Base-by-base conservation (phyloP, 2,113 vertebrate genomes). In the Ovis aries region DNA sequence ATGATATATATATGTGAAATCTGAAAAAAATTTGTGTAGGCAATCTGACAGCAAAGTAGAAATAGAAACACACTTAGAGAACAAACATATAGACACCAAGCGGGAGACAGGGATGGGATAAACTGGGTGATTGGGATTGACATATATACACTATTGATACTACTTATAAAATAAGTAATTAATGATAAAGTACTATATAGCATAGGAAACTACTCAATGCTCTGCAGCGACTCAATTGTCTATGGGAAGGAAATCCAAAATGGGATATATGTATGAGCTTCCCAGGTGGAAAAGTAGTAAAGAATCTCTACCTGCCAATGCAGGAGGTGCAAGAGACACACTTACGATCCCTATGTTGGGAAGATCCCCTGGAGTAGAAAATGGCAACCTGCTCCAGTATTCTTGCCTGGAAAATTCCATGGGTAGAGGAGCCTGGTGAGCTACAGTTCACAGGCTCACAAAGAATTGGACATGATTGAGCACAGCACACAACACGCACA, bases 141-240 rank as follows among this genome's bases (percentile, higher is more conserved):
- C n/a, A 40, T 40, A 71, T 71, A 71, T 23, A 12, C 19, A 71
- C 67, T 40, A 40, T 23, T 40, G 67, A 12, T 71, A 40, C n/a
- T 71, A 71, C 67, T 23, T 71, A 23, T 71, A 71, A 71, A 71
- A 71, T 40, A 71, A 5, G 19, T 40, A 71, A 40, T 5, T 71
- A 40, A 40, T 40, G n/a, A 71, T 71, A 36, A 36, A 2, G 0
- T 36, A 23, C 4, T 12, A 2, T 36, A 71, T 36, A 71, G n/a
- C n/a, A 12, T 5, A 23, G 19, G n/a, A 36, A 71, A 71, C 19
- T 23, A 36, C n/a, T 40, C n/a, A 71, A 1, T 36, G n/a, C 67
- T 40, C 4, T 71, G 19, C n/a, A 3, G 67, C 0, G 5, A 23
- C 67, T 71, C n/a, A 40, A 1, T 12, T 71, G n/a, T 71, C n/a